These are phyloP conservation scores for Andrena camellia DNA, from an alignment of 2,888 invertebrate genomes.

Conservation along the genomic window DNA sequence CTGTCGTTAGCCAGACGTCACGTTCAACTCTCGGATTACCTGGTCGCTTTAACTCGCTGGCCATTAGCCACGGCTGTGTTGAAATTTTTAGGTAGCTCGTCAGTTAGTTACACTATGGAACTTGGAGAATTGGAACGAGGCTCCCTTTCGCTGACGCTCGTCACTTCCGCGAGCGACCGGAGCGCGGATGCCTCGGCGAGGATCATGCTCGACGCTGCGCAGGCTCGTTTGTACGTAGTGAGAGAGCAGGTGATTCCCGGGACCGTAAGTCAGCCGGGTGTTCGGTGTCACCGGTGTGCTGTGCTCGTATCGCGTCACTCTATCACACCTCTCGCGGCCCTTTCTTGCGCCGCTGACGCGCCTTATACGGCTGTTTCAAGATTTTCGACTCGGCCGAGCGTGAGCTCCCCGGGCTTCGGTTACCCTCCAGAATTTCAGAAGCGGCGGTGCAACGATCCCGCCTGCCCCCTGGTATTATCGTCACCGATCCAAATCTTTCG, in stretches of 20 bases:
- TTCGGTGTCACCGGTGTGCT: constrained; percentile 67
- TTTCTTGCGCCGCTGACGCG: constrained; percentile 58
- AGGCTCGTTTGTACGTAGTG: constrained; percentile 67
- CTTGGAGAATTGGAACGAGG: not conserved
- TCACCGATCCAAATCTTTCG: constrained; percentile 30
- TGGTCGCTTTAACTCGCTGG: not conserved
- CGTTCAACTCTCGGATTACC: constrained; percentile 3
- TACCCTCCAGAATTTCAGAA: constrained; percentile 65
- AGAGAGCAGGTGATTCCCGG: constrained; percentile 70
- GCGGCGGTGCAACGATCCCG: constrained; percentile 27
- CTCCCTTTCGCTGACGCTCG: not conserved
- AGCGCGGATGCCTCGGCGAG: constrained; percentile 20
- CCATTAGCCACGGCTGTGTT: not conserved
- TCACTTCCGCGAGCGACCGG: constrained; percentile 9
- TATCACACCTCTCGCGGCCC: constrained; percentile 72
- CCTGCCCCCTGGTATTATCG: constrained; percentile 34
- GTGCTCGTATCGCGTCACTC: constrained; percentile 70
- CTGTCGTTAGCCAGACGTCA: constrained; percentile 28
- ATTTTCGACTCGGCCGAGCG: constrained; percentile 69
- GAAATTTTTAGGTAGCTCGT: not conserved
- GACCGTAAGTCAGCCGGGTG: constrained; percentile 73
- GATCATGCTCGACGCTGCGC: constrained; percentile 58
- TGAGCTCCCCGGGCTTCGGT: constrained; percentile 58
- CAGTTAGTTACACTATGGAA: not conserved
- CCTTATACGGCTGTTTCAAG: constrained; percentile 65